Conservation (phyloP, 2,888 invertebrate genomes). For the Conistra vaccinii region DNA sequence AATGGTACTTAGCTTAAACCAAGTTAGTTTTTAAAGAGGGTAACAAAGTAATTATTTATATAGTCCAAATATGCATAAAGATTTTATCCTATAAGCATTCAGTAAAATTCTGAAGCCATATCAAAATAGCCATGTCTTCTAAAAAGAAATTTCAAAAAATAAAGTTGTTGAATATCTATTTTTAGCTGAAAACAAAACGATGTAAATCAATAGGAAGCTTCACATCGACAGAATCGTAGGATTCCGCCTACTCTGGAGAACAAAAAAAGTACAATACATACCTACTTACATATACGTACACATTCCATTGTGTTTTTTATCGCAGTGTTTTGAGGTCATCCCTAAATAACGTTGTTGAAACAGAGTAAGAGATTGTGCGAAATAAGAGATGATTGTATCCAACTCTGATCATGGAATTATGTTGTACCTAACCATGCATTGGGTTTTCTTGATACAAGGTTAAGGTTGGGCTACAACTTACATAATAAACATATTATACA, state of each 20-base stretch:
- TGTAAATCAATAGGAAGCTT: conserved; percentile 17
- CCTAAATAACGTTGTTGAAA: conserved; percentile 38
- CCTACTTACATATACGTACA: conserved; percentile 18
- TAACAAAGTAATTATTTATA: neutral
- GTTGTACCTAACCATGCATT: neutral
- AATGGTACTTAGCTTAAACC: neutral
- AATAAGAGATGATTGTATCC: conserved; percentile 16
- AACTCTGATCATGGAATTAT: neutral
- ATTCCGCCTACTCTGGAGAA: conserved; percentile 11
- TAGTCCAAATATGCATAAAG: neutral
- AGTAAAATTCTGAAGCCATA: neutral
- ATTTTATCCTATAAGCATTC: neutral
- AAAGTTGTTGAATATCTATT: neutral
- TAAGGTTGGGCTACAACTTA: neutral
- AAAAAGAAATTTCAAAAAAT: neutral
- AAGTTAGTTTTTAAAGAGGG: neutral
- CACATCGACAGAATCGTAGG: neutral
- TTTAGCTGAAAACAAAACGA: conserved; percentile 2
- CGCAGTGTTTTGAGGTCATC: conserved; percentile 39
- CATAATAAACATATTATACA: neutral
- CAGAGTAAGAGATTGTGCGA: conserved; percentile 10
- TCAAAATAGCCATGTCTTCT: neutral
- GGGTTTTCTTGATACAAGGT: neutral
- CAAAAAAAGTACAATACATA: conserved; percentile 15
- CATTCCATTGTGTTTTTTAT: conserved; percentile 51